Base-by-base conservation (phyloP, 2,797 vertebrate species). In the Syncerus caffer region DNA sequence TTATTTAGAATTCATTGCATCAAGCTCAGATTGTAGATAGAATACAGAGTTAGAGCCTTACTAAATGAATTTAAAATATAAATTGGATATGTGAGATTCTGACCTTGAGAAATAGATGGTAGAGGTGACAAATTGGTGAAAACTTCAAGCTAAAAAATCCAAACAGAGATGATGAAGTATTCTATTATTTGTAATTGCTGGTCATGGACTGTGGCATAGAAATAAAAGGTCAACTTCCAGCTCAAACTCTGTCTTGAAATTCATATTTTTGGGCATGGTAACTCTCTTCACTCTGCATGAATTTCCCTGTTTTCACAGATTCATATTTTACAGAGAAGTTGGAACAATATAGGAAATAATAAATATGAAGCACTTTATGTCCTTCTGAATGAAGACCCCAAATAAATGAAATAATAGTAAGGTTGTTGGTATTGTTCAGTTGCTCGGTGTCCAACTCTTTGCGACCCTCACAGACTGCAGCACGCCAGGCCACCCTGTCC, bases 21-120 rank as follows among this genome's bases (percentile, higher is more conserved):
- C 76, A 71, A 89, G 47, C 89, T 85, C 95, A 97, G 93, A 95
- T 96, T 89, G 80, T 45, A 97, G 67, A 97, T 57, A 93, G 79
- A 85, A 88, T 23, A 64, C 55, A 91, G 58, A 85, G 78, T 95
- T 95, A 89, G 31, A 89, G 89, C 53, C 13, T 89, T 92, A n/a
- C 74, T 95, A 97, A 97, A 85, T 80, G 53, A 71, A 94, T 96
- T 97, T 85, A 57, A 95, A 95, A 95, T 97, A 95, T 96, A 86
- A 97, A 96, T 83, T 93, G 95, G 19, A 83, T 64, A 94, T 78
- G 17, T 87, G 94, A 60, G 47, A 89, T 76, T 97, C 85, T 96
- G 86, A 93, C 88, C 55, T 97, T 96, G 96, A 53, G 53, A 92
- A 79, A 89, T 55, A 60, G 74, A 93, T 45, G 9, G 25, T 23